These are phyloP conservation scores for Belgica antarctica DNA, from an alignment of 2,888 invertebrate genomes.

Conservation along the genomic window DNA sequence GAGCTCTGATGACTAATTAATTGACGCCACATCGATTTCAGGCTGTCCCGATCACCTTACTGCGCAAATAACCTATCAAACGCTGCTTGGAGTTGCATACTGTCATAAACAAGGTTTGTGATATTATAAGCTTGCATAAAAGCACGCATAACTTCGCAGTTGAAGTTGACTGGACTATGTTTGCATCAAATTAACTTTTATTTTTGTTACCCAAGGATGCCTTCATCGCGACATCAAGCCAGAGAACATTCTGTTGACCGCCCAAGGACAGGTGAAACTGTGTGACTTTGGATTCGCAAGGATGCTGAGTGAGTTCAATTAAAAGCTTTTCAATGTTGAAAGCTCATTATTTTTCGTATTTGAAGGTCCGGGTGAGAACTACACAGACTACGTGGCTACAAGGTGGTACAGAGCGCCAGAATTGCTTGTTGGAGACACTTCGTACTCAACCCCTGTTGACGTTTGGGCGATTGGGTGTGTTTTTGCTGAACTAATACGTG, in stretches of 20 bases:
- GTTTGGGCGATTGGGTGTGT: slow-evolving; percentile 98
- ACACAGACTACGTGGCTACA: slow-evolving; percentile 99
- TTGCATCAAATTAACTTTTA: slow-evolving; percentile 14
- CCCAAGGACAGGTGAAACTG: slow-evolving; percentile 89
- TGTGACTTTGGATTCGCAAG: slow-evolving; percentile 98
- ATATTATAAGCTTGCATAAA: too few species aligned
- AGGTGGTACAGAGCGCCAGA: slow-evolving; percentile 98
- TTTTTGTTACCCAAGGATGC: too few species aligned
- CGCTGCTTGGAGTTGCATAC: slow-evolving; percentile 90
- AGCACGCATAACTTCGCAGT: too few species aligned
- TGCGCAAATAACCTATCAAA: slow-evolving; percentile 93
- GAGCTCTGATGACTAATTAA: not conserved
- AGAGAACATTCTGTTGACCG: slow-evolving; percentile 94
- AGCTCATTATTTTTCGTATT: too few species aligned
- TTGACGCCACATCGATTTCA: slow-evolving; percentile 47
- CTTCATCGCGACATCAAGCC: slow-evolving; percentile 98
- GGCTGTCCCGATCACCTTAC: slow-evolving; percentile 90
- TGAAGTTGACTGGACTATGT: too few species aligned
- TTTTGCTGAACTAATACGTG: slow-evolving; percentile 80
- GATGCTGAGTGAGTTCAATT: slow-evolving; percentile 71
- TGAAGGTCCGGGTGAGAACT: slow-evolving; percentile 95
- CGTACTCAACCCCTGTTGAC: slow-evolving; percentile 88
- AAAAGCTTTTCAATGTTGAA: too few species aligned
- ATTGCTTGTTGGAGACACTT: slow-evolving; percentile 93
- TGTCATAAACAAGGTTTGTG: slow-evolving; percentile 96